phyloP scores from a whole-genome alignment of 2,797 vertebrate genomes.

The Muscicapa comitata region DNA sequence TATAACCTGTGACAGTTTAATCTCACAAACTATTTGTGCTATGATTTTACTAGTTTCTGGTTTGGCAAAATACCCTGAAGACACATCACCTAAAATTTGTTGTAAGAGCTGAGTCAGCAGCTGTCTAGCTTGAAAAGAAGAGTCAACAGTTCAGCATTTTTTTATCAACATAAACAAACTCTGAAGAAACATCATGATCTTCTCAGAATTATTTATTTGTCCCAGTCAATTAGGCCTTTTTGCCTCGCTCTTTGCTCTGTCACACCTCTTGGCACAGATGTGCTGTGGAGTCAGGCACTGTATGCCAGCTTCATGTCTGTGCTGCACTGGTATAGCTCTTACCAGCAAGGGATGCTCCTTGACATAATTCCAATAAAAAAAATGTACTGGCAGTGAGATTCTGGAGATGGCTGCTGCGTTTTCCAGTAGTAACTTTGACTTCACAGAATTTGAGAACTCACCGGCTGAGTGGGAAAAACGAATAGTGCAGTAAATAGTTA shows the following conservation, averaged over 20 bases:
- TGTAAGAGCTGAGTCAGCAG: not conserved
- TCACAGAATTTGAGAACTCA: not conserved
- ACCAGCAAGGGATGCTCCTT: not conserved
- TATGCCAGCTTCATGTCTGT: not conserved
- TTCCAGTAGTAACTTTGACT: not conserved
- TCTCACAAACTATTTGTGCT: not conserved
- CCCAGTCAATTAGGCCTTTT: not conserved
- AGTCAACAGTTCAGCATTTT: not conserved
- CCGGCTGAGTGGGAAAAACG: not conserved
- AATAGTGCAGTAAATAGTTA: not conserved
- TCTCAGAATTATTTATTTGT: not conserved
- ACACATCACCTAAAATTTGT: not conserved
- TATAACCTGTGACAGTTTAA: not conserved
- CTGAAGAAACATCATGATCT: not conserved
- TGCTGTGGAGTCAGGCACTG: not conserved
- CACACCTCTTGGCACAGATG: not conserved
- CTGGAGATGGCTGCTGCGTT: not conserved
- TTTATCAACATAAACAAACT: not conserved
- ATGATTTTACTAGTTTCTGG: not conserved
- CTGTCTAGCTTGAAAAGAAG: not conserved
- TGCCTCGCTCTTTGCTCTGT: not conserved
- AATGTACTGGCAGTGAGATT: not conserved
- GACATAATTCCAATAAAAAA: not conserved
- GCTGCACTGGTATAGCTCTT: not conserved
- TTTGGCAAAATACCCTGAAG: not conserved